A percentile compares a stretch with the other conserved stretches of the same genome.
These are phyloP conservation scores for Ammospiza maritima DNA, from an alignment of 2,797 vertebrate genomes.

Conservation along the genomic window DNA sequence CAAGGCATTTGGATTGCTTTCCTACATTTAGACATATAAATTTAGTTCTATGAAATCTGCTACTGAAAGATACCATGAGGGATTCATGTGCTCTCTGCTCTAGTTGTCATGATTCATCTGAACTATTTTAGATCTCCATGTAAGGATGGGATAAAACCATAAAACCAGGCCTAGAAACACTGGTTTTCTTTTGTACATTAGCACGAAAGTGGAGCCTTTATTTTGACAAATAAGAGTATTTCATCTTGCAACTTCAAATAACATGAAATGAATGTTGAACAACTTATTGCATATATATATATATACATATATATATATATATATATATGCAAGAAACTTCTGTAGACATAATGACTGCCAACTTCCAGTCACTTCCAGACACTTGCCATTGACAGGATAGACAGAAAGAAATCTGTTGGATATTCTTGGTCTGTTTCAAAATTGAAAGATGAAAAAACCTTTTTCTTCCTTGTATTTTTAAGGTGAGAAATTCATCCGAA, in stretches of 20 bases:
- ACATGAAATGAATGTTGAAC: neutral
- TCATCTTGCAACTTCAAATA: neutral
- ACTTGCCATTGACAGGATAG: neutral
- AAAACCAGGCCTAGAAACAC: neutral
- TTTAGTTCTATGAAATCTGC: neutral
- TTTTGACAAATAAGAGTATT: neutral
- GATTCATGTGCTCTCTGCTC: neutral
- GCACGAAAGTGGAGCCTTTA: neutral
- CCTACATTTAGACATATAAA: neutral
- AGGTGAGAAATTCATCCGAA: neutral
- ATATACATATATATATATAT: neutral
- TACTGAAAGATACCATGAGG: neutral
- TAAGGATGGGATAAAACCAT: neutral
- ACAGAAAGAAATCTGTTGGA: neutral
- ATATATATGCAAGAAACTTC: neutral
- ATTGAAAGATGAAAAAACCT: fast-evolving
- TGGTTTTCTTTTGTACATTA: neutral
- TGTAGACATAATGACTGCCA: neutral
- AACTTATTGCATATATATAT: neutral
- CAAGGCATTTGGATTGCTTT: neutral
- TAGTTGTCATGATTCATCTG: neutral
- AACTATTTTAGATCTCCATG: neutral
- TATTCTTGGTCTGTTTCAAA: neutral
- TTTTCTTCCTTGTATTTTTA: neutral
- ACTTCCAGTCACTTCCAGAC: neutral